Conservation (phyloP, 2,113 vertebrate species). For the Scomber japonicus region DNA sequence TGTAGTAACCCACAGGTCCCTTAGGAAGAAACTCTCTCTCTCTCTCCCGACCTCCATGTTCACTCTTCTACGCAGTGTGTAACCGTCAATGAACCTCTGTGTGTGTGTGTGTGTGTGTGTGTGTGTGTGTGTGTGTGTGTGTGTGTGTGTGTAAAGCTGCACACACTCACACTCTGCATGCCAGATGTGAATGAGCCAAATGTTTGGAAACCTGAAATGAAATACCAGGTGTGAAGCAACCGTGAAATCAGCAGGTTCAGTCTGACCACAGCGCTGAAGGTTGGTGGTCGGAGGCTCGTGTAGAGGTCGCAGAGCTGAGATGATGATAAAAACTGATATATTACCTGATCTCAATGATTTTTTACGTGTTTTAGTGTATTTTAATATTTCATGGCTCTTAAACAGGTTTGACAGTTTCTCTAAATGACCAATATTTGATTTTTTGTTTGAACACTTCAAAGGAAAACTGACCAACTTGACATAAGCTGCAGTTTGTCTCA, state of each 20-base stretch:
- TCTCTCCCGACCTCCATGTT: background rate
- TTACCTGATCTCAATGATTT: no score
- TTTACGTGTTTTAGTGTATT: no score
- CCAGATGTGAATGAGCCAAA: conserved; percentile 62
- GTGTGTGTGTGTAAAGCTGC: conserved; percentile 13
- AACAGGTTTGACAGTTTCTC: no score
- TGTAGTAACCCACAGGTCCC: conserved; percentile 63
- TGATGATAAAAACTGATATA: no score
- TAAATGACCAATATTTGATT: no score
- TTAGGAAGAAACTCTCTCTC: conserved; percentile 29
- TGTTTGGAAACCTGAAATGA: conserved; percentile 39
- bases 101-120: conserved; percentile 34
- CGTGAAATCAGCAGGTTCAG: conserved; percentile 18
- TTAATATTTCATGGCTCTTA: no score
- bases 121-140: conserved; percentile 67
- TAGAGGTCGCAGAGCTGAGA: no score
- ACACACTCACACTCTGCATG: conserved; percentile 8
- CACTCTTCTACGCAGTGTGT: conserved; percentile 2
- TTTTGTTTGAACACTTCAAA: no score
- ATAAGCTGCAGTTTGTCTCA: background rate
- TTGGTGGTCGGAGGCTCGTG: background rate
- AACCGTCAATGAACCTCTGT: conserved; percentile 64
- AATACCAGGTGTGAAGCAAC: conserved; percentile 48
- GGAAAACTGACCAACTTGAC: no score
- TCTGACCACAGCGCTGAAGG: background rate